Percentiles rank a stretch among this genome's conserved stretches.
Evolutionary conservation across 1,140 invertebrate genomes (phyloP).

Genomic region (Ptiloglossa arizonensis): DNA sequence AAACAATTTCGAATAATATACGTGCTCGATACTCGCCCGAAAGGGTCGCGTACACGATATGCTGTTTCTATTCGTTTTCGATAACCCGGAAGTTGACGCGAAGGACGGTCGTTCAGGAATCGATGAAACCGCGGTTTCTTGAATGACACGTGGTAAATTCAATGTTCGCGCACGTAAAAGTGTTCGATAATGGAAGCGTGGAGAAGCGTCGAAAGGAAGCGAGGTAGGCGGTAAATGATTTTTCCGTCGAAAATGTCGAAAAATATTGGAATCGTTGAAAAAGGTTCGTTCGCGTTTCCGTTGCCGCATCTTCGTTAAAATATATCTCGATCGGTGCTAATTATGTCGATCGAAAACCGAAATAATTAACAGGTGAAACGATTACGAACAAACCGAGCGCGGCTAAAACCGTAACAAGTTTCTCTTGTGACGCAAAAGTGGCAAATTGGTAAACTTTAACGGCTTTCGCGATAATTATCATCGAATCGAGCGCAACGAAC

Average conservation of each 20-base stretch:
- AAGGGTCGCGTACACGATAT: neutral
- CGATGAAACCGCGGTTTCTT: slow-evolving; percentile 56
- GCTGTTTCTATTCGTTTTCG: slow-evolving; percentile 42
- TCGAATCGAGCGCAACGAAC: neutral
- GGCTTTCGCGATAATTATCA: neutral
- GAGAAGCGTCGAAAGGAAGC: slow-evolving; percentile 36
- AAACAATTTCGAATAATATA: neutral
- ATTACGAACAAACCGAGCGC: neutral
- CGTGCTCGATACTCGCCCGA: neutral
- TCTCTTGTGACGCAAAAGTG: neutral
- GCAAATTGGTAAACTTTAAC: neutral
- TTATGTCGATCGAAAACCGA: neutral
- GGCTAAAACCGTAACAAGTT: neutral
- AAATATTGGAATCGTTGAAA: slow-evolving; percentile 39
- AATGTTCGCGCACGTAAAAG: slow-evolving; percentile 49
- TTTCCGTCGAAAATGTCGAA: too few species aligned
- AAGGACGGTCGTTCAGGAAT: slow-evolving; percentile 57
- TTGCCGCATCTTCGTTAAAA: neutral
- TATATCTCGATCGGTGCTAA: neutral
- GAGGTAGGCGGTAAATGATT: slow-evolving; percentile 47
- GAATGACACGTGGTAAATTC: slow-evolving; percentile 55
- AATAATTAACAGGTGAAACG: neutral
- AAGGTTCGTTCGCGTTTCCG: slow-evolving; percentile 15
- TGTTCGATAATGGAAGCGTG: slow-evolving; percentile 46
- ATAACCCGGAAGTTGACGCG: slow-evolving; percentile 26